Base-by-base conservation (phyloP, 2,113 vertebrate species). In the Paralichthys olivaceus region DNA sequence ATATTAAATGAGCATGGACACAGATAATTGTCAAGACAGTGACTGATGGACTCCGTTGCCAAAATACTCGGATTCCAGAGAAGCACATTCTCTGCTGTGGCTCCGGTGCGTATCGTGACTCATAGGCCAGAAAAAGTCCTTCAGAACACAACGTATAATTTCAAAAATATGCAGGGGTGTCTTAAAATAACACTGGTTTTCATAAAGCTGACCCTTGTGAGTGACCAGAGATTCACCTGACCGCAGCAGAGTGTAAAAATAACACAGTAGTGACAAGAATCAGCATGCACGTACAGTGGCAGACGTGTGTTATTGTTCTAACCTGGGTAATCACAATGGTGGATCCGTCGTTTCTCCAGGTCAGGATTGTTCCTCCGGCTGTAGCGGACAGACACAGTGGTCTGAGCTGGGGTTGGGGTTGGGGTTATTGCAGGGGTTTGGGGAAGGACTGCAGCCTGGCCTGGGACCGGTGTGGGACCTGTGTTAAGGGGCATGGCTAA, bases 291-390 rank as follows among this genome's bases (percentile, higher is more conserved):
- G 25, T 4, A 45, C 22, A 45, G 8, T 1, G 56, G 43, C 7
- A 13, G 34, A 3, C 4, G 28, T 8, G 43, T 80, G 66, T 9
- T 22, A 14, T 28, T 22, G 23, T 32, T 47, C 95, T 86, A 89
- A 99, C 98, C 98, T 72, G 96, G 96, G 69, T 98, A 99, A 91
- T 98, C 97, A 93, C 98, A 99, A 95, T 97, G 98, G 89, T 99
- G 98, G 90, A 99, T 98, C 57, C 98, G 94, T 49, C 98, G 94
- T 71, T 99, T 99, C 92, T 99, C 98, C 90, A 99, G 81, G 84
- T 99, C 98, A 0, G 98, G 98, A 87, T 99, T 99, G 91, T 96
- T 99, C 90, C 97, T 97, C 72, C 98, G 95, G 84, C 98, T 99
- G 93, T 98, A 99, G 88, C 97, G 95, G 82, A 95, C 94, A 9